phyloP scores from a whole-genome alignment of 2,888 invertebrate species.

The Drosophila lacicola region DNA sequence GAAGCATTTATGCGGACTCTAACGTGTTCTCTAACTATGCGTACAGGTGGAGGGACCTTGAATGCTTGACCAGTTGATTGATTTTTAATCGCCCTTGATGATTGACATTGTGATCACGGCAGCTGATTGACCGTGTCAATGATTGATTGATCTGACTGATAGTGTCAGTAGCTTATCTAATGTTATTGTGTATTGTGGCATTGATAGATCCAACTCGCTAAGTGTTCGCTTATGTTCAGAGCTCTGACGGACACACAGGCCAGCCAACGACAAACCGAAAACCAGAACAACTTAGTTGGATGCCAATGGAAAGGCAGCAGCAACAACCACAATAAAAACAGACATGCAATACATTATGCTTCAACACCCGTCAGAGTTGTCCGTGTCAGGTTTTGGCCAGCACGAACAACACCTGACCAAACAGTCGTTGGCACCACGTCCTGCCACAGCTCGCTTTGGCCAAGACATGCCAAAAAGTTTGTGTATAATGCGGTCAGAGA shows the following conservation, averaged over 20 bases:
- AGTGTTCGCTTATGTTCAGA: constrained; percentile 3
- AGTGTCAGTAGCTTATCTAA: constrained; percentile 4
- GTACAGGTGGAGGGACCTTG: background rate
- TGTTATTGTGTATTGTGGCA: background rate
- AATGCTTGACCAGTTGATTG: background rate
- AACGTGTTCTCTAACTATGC: background rate
- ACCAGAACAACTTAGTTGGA: constrained; percentile 29
- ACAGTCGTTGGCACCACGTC: background rate
- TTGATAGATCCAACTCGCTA: constrained; percentile 15
- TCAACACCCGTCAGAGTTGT: constrained; percentile 3
- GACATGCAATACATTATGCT: constrained; percentile 19
- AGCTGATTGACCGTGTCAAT: constrained; percentile 24
- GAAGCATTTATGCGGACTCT: too few relatives aligned
- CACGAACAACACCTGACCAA: constrained; percentile 26
- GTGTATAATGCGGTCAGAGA: constrained; percentile 57
- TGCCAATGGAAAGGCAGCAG: constrained; percentile 12
- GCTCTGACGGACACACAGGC: background rate
- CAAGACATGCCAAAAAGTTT: constrained; percentile 46
- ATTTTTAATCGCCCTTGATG: background rate
- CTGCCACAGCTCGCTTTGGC: too few relatives aligned
- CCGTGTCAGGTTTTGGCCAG: constrained; percentile 7
- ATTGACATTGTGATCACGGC: background rate
- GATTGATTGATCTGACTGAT: constrained; percentile 21
- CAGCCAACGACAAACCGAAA: constrained; percentile 17
- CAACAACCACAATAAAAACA: constrained; percentile 10